phyloP scores from a whole-genome alignment of 1,140 invertebrate species.

The Battus philenor region DNA sequence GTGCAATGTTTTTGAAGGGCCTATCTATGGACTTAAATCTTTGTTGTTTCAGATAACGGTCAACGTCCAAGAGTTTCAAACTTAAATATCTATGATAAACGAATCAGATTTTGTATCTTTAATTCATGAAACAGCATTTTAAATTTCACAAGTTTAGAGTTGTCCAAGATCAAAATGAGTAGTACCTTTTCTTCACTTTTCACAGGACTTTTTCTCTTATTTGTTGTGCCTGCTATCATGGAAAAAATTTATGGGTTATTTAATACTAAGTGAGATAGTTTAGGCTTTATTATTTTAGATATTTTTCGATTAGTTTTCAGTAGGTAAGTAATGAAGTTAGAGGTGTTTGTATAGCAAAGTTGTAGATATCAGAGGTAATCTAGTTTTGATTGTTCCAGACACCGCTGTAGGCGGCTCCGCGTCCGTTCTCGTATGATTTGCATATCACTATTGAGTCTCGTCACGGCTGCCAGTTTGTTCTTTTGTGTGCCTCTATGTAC shows the following conservation, averaged over 20 bases:
- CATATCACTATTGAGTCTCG: conserved; percentile 40
- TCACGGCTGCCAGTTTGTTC: conserved; percentile 34
- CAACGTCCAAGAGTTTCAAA: conserved; percentile 2
- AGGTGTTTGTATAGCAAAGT: too few species aligned
- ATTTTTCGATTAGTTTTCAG: too few species aligned
- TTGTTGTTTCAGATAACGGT: conserved; percentile 15
- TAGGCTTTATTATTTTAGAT: too few species aligned
- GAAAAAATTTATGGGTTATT: conserved; percentile 1
- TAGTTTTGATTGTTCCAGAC: conserved; percentile 42
- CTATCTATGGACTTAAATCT: too few species aligned
- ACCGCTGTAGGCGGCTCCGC: conserved; percentile 7
- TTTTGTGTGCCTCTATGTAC: conserved; percentile 40
- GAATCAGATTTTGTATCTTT: too few species aligned
- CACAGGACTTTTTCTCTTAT: conserved; percentile 7
- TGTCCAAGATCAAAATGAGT: too few species aligned
- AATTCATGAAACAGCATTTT: neutral
- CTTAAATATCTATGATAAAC: too few species aligned
- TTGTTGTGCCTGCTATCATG: conserved; percentile 1
- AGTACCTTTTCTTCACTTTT: neutral
- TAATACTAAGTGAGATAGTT: too few species aligned
- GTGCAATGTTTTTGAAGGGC: neutral
- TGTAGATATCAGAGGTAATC: too few species aligned
- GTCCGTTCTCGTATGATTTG: conserved; percentile 49
- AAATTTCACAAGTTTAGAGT: too few species aligned
- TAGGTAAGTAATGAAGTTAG: too few species aligned